Evolutionary conservation across 1,140 invertebrate genomes (phyloP).

Genomic region (Apis dorsata): DNA sequence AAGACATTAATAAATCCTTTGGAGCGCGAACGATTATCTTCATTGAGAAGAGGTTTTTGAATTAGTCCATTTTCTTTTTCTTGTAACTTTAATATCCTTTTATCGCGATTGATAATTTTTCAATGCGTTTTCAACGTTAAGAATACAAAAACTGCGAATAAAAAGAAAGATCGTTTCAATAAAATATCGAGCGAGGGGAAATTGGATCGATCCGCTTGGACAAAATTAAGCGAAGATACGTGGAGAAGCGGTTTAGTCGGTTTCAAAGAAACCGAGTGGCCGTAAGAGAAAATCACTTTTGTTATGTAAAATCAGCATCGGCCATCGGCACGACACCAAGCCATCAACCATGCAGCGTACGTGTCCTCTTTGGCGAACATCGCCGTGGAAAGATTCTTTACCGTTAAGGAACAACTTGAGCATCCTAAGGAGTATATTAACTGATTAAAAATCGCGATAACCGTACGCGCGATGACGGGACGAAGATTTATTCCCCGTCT

Average conservation of each 20-base stretch:
- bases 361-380: conserved; percentile 32
- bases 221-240: no score
- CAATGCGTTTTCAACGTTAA: no score
- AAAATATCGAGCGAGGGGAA: no score
- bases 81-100: no score
- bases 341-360: conserved; percentile 2
- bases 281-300: background rate
- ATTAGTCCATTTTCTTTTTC: no score
- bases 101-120: no score
- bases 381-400: conserved; percentile 29
- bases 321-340: conserved; percentile 8
- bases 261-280: background rate
- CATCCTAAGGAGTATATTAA: conserved; percentile 33
- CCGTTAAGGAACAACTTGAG: conserved; percentile 28
- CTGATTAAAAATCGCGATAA: conserved; percentile 40
- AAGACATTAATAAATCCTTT: background rate
- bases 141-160: no score
- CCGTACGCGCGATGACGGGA: conserved; percentile 21
- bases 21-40: background rate
- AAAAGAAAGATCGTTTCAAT: no score
- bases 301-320: conserved; percentile 19
- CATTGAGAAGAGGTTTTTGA: no score
- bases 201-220: no score
- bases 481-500: conserved; percentile 25
- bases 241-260: no score